These are phyloP conservation scores for Entelurus aequoreus DNA, from an alignment of 2,113 vertebrate species.

Conservation along the genomic window DNA sequence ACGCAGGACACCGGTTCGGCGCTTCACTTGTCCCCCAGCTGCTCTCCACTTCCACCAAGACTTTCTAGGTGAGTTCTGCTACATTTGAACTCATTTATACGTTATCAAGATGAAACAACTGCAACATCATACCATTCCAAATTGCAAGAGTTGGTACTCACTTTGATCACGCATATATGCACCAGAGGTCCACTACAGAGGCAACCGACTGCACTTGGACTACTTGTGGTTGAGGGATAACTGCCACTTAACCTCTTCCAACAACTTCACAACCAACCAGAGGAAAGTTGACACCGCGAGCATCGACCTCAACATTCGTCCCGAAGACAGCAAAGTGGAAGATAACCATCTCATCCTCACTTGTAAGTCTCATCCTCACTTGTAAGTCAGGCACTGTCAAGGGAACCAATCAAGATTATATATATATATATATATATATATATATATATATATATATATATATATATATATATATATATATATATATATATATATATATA, in stretches of 20 bases:
- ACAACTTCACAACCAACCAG: constrained; percentile 82
- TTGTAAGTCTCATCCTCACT: constrained; percentile 61
- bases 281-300: constrained; percentile 84
- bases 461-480: no score
- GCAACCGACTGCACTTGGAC: constrained; percentile 75
- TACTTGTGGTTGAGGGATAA: constrained; percentile 93
- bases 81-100: no score
- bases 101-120: no score
- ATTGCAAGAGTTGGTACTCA: background rate
- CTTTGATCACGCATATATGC: background rate
- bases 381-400: no score
- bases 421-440: no score
- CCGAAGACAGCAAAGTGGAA: constrained; percentile 67
- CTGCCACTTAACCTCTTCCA: constrained; percentile 83
- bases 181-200: constrained; percentile 72
- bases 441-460: no score
- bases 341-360: constrained; percentile 73
- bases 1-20: constrained; percentile 6
- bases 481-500: no score
- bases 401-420: no score
- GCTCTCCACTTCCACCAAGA: constrained; percentile 26
- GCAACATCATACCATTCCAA: no score
- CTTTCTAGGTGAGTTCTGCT: constrained; percentile 59
- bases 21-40: constrained; percentile 2
- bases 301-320: constrained; percentile 80